Evolutionary conservation across 1,140 invertebrate species (phyloP).

Genomic region (Diploscapter pachys): DNA sequence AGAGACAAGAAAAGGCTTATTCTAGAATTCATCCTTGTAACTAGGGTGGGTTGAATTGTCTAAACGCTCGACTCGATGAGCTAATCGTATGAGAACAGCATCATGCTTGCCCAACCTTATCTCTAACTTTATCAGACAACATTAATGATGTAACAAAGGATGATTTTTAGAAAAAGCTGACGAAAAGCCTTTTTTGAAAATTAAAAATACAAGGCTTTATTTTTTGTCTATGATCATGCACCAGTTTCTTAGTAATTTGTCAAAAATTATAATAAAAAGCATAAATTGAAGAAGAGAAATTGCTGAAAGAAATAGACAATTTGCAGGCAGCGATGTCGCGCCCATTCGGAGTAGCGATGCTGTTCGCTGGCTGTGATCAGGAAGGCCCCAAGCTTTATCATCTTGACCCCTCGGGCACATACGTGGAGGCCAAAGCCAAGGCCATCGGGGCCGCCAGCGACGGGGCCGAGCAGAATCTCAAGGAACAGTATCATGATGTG

Average conservation of each 20-base stretch:
- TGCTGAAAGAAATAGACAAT: neutral
- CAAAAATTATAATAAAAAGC: constrained; percentile 13
- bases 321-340: constrained; percentile 69
- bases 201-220: no score
- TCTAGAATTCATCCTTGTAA: no score
- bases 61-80: no score
- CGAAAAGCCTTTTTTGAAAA: no score
- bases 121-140: no score
- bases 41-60: neutral
- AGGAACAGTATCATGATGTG: constrained; percentile 80
- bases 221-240: neutral
- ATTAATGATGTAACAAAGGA: no score
- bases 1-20: constrained; percentile 63
- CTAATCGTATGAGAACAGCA: no score
- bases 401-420: constrained; percentile 96
- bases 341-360: constrained; percentile 90
- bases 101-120: no score
- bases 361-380: constrained; percentile 67
- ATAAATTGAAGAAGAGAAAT: no score
- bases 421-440: constrained; percentile 86
- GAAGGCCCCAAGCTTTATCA: constrained; percentile 72
- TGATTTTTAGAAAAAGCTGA: no score
- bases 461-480: constrained; percentile 93
- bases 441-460: constrained; percentile 98
- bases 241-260: neutral